These are phyloP conservation scores for Drosophila robusta DNA, from an alignment of 2,888 invertebrate species.

Conservation along the genomic window DNA sequence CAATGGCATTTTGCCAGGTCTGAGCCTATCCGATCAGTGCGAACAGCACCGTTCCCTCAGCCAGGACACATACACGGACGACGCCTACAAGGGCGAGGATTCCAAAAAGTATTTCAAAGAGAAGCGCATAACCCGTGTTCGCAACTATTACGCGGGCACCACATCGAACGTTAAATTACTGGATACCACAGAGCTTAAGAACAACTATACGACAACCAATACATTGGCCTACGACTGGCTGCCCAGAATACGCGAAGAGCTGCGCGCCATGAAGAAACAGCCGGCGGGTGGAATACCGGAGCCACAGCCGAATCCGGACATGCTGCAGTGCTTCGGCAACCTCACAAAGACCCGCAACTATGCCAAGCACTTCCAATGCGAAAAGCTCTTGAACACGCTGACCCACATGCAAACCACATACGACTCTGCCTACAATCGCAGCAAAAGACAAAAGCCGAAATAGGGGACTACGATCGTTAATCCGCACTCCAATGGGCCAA, in stretches of 20 bases:
- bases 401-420: constrained; percentile 41
- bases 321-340: constrained; percentile 56
- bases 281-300: not conserved
- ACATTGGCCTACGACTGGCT: constrained; percentile 51
- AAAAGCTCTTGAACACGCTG: not conserved
- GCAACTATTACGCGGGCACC: constrained; percentile 30
- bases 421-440: constrained; percentile 18
- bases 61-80: constrained; percentile 42
- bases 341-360: constrained; percentile 36
- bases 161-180: constrained; percentile 24
- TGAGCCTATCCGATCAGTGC: constrained; percentile 26
- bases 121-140: constrained; percentile 27
- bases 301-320: constrained; percentile 21
- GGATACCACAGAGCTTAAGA: constrained; percentile 12
- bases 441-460: not conserved
- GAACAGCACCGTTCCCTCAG: constrained; percentile 49
- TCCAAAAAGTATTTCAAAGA: constrained; percentile 10
- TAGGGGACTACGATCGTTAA: not conserved
- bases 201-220: constrained; percentile 57
- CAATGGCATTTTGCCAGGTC: constrained; percentile 57
- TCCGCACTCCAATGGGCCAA: not conserved
- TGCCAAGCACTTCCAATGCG: not conserved
- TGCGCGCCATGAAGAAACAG: not conserved
- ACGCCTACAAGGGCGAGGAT: not conserved
- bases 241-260: constrained; percentile 26